Evolutionary conservation across 2,797 vertebrate genomes (phyloP).

Genomic region (Ficedula albicollis): DNA sequence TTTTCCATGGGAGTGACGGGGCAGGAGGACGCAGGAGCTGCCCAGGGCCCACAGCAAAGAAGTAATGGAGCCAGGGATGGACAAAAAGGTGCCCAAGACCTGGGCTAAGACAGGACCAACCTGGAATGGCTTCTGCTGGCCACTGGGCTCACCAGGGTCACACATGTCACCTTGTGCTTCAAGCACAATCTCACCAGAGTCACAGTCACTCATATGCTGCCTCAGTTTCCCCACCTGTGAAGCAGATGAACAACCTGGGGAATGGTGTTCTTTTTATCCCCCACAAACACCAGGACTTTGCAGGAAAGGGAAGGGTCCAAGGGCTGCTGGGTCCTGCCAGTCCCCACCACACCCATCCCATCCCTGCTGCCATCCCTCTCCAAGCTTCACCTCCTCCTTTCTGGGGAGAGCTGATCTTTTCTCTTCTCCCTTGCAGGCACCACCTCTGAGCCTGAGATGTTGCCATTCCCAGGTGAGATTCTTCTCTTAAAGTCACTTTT

Average conservation of each 20-base stretch:
- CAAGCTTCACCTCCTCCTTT: neutral
- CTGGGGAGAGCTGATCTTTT: neutral
- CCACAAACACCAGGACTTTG: neutral
- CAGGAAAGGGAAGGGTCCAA: neutral
- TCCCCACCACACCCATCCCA: neutral
- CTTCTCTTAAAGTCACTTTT: neutral
- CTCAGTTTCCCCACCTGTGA: neutral
- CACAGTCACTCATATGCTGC: neutral
- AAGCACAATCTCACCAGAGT: neutral
- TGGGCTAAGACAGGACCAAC: neutral
- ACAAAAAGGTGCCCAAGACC: neutral
- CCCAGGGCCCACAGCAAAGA: too few relatives aligned
- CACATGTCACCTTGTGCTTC: neutral
- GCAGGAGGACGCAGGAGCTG: neutral
- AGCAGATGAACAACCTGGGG: neutral
- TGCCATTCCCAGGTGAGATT: constrained; percentile 72
- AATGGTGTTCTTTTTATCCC: neutral
- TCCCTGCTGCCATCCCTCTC: neutral
- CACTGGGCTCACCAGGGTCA: neutral
- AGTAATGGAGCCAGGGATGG: neutral
- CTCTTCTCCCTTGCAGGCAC: constrained; percentile 65
- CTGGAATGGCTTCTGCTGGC: neutral
- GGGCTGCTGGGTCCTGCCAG: neutral
- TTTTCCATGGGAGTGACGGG: neutral
- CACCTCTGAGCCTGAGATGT: neutral